Conservation (phyloP, 2,888 invertebrate species). For the Drosophila antonietae region DNA sequence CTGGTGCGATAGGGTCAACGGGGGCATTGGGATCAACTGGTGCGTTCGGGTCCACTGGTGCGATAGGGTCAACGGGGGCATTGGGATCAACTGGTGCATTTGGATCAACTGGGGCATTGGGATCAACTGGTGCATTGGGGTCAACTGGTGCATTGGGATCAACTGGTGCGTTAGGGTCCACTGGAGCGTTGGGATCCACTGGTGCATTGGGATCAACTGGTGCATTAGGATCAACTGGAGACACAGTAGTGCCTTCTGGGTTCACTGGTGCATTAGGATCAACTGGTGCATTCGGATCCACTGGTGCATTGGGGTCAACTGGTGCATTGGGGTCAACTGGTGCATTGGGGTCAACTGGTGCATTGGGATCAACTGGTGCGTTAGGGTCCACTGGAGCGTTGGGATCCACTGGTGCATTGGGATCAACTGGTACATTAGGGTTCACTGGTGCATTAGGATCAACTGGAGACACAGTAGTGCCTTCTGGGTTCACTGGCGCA, state of each 20-base stretch:
- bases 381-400: neutral
- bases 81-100: neutral
- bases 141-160: neutral
- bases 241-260: accelerated
- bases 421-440: neutral
- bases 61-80: neutral
- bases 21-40: conserved; percentile 3
- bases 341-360: neutral
- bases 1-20: accelerated
- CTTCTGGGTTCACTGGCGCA: neutral
- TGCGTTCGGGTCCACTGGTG: accelerated
- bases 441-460: conserved; percentile 8
- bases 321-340: neutral
- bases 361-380: neutral
- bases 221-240: neutral
- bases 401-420: accelerated
- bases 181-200: neutral
- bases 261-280: neutral
- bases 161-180: accelerated
- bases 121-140: neutral
- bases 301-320: neutral
- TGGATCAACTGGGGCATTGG: accelerated
- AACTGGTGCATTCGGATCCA: accelerated
- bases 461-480: no score
- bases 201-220: neutral